Evolutionary conservation across 2,888 invertebrate species (phyloP).

Genomic region (Plutella xylostella): DNA sequence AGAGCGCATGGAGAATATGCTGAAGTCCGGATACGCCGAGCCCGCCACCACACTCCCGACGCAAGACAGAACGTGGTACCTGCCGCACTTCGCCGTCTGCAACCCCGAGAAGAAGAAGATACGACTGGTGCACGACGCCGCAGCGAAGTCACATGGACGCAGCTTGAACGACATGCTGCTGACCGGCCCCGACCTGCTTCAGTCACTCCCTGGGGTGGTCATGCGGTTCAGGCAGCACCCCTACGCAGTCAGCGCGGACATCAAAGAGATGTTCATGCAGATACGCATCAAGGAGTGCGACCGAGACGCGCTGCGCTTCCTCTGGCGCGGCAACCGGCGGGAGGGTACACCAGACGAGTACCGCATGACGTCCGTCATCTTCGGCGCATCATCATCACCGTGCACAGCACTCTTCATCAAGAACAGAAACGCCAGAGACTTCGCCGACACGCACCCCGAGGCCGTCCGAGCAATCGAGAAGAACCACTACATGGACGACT

Average conservation of each 20-base stretch:
- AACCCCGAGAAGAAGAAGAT: not conserved
- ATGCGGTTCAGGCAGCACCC: slow-evolving; percentile 16
- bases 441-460: slow-evolving; percentile 2
- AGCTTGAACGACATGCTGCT: slow-evolving; percentile 8
- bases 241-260: slow-evolving; percentile 18
- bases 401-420: slow-evolving; percentile 21
- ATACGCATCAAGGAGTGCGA: slow-evolving; percentile 23
- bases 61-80: not conserved
- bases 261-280: slow-evolving; percentile 30
- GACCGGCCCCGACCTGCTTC: slow-evolving; percentile 17
- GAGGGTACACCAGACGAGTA: not conserved
- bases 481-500: slow-evolving; percentile 16
- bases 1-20: not conserved
- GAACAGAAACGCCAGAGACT: slow-evolving; percentile 21
- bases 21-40: not conserved
- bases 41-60: not conserved
- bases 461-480: not conserved
- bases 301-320: slow-evolving; percentile 21
- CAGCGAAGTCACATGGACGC: not conserved
- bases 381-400: slow-evolving; percentile 21
- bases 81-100: not conserved
- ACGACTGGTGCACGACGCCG: slow-evolving; percentile 1
- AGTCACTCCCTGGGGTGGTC: slow-evolving; percentile 18
- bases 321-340: slow-evolving; percentile 6
- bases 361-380: slow-evolving; percentile 21